Evolutionary conservation across 2,888 invertebrate genomes (phyloP), one percentile per base, ranked within the genome.

Genomic region (Xylota segnis): DNA sequence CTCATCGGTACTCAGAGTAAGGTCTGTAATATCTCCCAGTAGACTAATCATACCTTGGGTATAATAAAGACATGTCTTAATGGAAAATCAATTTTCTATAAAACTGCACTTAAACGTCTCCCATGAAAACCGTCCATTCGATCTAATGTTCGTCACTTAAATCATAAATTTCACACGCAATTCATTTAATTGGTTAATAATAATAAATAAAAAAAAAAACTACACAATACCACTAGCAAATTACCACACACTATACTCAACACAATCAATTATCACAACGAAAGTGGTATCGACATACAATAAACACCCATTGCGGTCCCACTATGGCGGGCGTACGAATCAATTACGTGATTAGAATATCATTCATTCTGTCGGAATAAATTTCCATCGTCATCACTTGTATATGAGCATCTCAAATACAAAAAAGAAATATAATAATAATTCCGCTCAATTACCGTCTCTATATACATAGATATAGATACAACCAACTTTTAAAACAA

Each of bases 271-370:
- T 65, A 65, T 56, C 43, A 34, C 54, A 74, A 65, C 34, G 43
- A 74, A 71, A 74, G 32, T 56, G 63, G 54, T 54, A 63, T 63
- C 40, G 43, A 56, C 45, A 56, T 27, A 23, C 54, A 74, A 54
- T 74, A 54, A 72, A 61, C 72, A 61, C 59, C 47, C 45, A n/a
- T n/a, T 52, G 40, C 58, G 37, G 50, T 27, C n/a, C 50, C 34
- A 12, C 29, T 27, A 12, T 2, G 16, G 9, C 18, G 43, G 16
- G 4, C 29, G 43, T 14, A 40, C 37, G 40, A 56, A 70, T 14
- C 63, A 74, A 74, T 74, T 74, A 74, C 74, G 74, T 74, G 74
- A 65, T 74, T 74, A 74, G 74, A 54, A 65, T 74, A 56, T 63
- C 72, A 72, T 59, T 61, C 72, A 72, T 61, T 37, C 61, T 61